phyloP scores from a whole-genome alignment of 2,888 invertebrate species.

The Druceiella hillmani region DNA sequence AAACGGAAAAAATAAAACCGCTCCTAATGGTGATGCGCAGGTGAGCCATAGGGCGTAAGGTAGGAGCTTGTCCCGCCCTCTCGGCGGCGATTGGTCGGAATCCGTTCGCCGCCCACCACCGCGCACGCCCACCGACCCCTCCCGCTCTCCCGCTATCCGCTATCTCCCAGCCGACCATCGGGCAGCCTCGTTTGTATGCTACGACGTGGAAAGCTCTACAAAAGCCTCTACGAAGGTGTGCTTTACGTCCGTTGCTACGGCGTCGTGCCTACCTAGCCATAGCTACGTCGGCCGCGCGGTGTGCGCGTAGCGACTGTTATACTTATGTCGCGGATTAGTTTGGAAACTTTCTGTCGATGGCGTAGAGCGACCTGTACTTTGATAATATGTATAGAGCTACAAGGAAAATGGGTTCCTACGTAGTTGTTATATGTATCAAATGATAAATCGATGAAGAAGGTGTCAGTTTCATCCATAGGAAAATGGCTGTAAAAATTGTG shows the following conservation, averaged over 20 bases:
- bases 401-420: too few relatives aligned
- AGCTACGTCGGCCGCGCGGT: constrained; percentile 41
- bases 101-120: constrained; percentile 40
- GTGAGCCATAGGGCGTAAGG: constrained; percentile 47
- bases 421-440: too few relatives aligned
- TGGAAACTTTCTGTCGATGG: constrained; percentile 54
- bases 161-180: constrained; percentile 11
- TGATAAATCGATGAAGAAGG: too few relatives aligned
- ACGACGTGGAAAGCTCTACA: not conserved
- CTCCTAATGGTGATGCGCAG: constrained; percentile 50
- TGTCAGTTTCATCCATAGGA: too few relatives aligned
- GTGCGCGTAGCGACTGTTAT: constrained; percentile 51
- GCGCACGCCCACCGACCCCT: constrained; percentile 35
- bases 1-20: constrained; percentile 37
- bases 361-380: constrained; percentile 45
- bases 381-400: too few relatives aligned
- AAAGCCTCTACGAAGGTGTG: too few relatives aligned
- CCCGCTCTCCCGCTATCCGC: constrained; percentile 23
- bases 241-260: constrained; percentile 10
- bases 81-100: constrained; percentile 46
- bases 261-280: constrained; percentile 26
- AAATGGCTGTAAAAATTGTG: too few relatives aligned
- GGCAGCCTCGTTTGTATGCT: not conserved
- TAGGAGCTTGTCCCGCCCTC: constrained; percentile 36
- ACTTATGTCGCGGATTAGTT: constrained; percentile 54